A percentile compares a stretch with the other conserved stretches of the same genome.
phyloP scores from a whole-genome alignment of 2,113 vertebrate species.

The Forbesichthys papilliferus region DNA sequence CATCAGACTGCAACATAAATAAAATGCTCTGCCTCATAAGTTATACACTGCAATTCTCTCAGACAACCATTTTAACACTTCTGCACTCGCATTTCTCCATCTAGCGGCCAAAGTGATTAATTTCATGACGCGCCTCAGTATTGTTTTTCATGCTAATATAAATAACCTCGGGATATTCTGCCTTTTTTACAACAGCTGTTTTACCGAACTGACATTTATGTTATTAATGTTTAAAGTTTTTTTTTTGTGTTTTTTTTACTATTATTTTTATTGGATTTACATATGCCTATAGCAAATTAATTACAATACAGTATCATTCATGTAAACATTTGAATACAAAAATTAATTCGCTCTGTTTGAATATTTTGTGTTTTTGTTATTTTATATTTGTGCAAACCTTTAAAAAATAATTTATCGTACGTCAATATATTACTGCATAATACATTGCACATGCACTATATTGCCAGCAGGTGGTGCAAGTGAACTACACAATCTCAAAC shows the following conservation, averaged over 20 bases:
- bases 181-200: not conserved
- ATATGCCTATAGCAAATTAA: not conserved
- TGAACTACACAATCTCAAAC: slow-evolving; percentile 5
- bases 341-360: too few species aligned
- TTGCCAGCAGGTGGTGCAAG: slow-evolving; percentile 46
- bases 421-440: not conserved
- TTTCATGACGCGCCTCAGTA: not conserved
- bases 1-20: not conserved
- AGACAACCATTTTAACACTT: slow-evolving; percentile 8
- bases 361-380: not conserved
- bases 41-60: slow-evolving; percentile 24
- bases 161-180: slow-evolving; percentile 9
- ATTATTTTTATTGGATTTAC: too few species aligned
- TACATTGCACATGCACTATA: slow-evolving; percentile 28
- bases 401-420: too few species aligned
- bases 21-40: not conserved
- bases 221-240: not conserved
- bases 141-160: slow-evolving; percentile 10
- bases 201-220: not conserved
- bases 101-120: slow-evolving; percentile 45
- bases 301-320: too few species aligned
- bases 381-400: not conserved
- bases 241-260: not conserved
- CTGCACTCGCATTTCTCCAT: slow-evolving; percentile 40
- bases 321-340: too few species aligned